These are phyloP conservation scores for Meteorus colon DNA, from an alignment of 2,888 invertebrate species.

Conservation along the genomic window DNA sequence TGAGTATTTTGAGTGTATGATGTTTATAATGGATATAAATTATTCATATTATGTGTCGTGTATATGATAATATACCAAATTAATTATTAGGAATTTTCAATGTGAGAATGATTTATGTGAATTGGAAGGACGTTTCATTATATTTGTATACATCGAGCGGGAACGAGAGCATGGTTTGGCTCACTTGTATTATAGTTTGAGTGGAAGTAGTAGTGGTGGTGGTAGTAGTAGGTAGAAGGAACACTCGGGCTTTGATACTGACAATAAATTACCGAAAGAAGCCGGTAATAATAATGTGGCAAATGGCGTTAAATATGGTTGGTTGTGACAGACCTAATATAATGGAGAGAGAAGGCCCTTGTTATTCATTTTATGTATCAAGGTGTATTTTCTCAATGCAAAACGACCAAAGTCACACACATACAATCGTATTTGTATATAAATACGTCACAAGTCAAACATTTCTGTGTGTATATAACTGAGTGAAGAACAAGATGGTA, in stretches of 20 bases:
- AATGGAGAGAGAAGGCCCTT: slow-evolving; percentile 53
- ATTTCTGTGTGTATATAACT: too few species aligned
- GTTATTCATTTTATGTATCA: slow-evolving; percentile 50
- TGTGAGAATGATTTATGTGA: slow-evolving; percentile 23
- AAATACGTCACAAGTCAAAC: too few species aligned
- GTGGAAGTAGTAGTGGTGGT: background rate
- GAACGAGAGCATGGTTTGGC: background rate
- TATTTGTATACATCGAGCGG: background rate
- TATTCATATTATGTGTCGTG: background rate
- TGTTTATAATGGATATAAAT: slow-evolving; percentile 1
- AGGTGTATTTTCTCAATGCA: slow-evolving; percentile 40
- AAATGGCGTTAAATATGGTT: slow-evolving; percentile 59
- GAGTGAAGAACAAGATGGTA: too few species aligned
- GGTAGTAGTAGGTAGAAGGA: background rate
- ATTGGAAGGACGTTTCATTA: slow-evolving; percentile 12
- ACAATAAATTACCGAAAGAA: slow-evolving; percentile 56
- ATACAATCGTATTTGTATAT: too few species aligned
- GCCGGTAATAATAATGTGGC: slow-evolving; percentile 61
- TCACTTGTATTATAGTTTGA: background rate
- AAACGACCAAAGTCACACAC: background rate
- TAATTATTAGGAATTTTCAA: slow-evolving; percentile 34
- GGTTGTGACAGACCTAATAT: slow-evolving; percentile 58
- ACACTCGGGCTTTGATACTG: slow-evolving; percentile 22
- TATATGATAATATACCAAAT: slow-evolving; percentile 29
- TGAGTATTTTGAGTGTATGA: background rate